These are phyloP conservation scores for Sphaeridia pumilis DNA, from an alignment of 2,888 invertebrate species.

Conservation along the genomic window DNA sequence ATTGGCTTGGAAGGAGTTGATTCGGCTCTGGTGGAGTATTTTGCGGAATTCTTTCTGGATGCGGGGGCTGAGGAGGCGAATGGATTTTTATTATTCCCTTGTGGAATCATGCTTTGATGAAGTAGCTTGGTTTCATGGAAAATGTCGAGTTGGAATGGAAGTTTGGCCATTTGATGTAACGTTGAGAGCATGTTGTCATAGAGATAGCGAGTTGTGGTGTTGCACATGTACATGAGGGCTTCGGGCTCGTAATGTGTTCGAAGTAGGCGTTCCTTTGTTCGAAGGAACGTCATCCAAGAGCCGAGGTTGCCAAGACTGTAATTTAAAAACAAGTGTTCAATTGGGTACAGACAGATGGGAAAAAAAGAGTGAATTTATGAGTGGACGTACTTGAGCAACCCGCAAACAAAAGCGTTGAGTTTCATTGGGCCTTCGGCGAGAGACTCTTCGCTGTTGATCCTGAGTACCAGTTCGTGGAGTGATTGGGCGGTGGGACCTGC, in stretches of 20 bases:
- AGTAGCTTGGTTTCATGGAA: constrained; percentile 65
- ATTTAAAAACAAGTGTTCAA: background rate
- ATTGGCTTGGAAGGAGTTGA: constrained; percentile 4
- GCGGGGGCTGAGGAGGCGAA: constrained; percentile 32
- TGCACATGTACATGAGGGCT: constrained; percentile 56
- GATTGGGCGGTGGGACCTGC: constrained; percentile 67
- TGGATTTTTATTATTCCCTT: constrained; percentile 44
- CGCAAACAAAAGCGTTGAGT: constrained; percentile 79
- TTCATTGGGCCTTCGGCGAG: constrained; percentile 72
- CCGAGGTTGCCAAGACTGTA: constrained; percentile 69
- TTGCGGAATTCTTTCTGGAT: constrained; percentile 27
- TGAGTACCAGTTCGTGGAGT: constrained; percentile 66
- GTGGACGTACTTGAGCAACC: constrained; percentile 62
- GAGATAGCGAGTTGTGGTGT: constrained; percentile 47
- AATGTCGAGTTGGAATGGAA: constrained; percentile 70
- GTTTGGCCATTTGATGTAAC: constrained; percentile 63
- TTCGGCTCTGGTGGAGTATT: constrained; percentile 20
- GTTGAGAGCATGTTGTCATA: constrained; percentile 64
- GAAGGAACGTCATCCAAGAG: constrained; percentile 76
- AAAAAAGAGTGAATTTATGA: background rate
- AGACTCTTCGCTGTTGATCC: constrained; percentile 69
- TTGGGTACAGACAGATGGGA: background rate
- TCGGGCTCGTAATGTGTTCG: constrained; percentile 66
- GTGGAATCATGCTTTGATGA: constrained; percentile 56
- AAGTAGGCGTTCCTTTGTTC: constrained; percentile 68